Evolutionary conservation across 2,888 invertebrate genomes (phyloP), one percentile per base, ranked within the genome.

Genomic region (Branchinecta sandiegonensis): DNA sequence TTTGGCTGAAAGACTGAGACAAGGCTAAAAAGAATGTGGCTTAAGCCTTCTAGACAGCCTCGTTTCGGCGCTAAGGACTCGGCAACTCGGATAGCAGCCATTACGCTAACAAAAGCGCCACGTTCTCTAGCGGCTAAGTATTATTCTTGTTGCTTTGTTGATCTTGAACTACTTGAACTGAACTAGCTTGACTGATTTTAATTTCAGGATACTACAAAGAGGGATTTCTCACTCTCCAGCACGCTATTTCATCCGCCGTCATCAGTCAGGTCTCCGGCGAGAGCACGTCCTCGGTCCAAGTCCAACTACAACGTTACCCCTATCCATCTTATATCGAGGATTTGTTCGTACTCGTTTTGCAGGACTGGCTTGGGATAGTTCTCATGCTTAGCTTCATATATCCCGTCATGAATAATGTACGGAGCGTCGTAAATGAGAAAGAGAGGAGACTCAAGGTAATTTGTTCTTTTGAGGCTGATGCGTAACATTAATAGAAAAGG

Each of bases 341-440:
- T 17, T 56, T 14, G n/a, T 56, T 56, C 11, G 56, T 56, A 17
- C 17, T 56, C n/a, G 56, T 56, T 7, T 56, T 56, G 17, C 14
- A 56, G 9, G 56, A 56, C 9, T 56, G n/a, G n/a, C 17, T 56
- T 8, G 56, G 14, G n/a, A 56, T 56, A 14, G 17, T 56, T 56
- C 10, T 56, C n/a, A n/a, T 56, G 56, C 56, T 56, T 8, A 17
- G 56, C 14, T 56, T 56, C 56, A 56, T 56, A 14, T 56, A 56
- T 56, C 56, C 56, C 56, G 56, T 56, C 56, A 56, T 56, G 56
- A 56, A 56, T 17, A 56, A 56, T 10, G 56, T 56, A 8, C n/a
- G 56, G 10, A 56, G 17, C 56, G 17, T 83, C 47, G 81, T 82
- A 2, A 78, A 81, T 72, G 83, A 84, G 74, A 84, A 83, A 73